Base-by-base conservation (phyloP, 1,140 invertebrate genomes). In the Eupristina koningsbergeri region DNA sequence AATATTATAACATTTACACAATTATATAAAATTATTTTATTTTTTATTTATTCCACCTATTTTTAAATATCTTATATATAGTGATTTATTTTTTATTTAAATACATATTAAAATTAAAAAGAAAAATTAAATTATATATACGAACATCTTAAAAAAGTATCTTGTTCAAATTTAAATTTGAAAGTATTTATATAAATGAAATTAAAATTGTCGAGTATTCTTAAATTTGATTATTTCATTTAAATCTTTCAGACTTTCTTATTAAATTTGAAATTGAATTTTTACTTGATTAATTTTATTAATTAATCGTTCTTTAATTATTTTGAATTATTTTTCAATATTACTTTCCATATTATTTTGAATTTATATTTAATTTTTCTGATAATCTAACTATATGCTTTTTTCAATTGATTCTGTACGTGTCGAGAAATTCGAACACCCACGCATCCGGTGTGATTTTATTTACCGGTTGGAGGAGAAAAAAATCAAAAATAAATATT, bases 401-500 rank as follows among this genome's bases (percentile, higher is more conserved):
- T 78, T 69, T 80, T 45, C 41, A 50, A 80, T 73, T 1, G 34
- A 58, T 15, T 80, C 41, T 50, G 45, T 50, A 80, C 63, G 45
- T 41, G 67, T 71, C 31, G 13, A 53, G 64, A 80, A 80, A 80
- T 80, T 80, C 50, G 67, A 67, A 73, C 64, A 73, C 45, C 31
- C 67, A 58, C 78, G 45, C 41, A 58, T 73, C 64, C 64, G 79
- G 67, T 71, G 47, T 26, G 36, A 69, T 69, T 69, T 69, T 19
- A 22, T 80, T 69, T 80, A 69, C 45, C 45, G 78, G 69, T 67
- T 13, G 17, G 5, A 69, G 41, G 36, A 80, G 79, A 58, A 67
- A 80, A n/a, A 80, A 80, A 67, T 80, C 29, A 73, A 80, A 80
- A 80, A 78, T 36, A 80, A 80, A 58, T 71, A 45, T 53, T 69